Evolutionary conservation across 2,113 vertebrate genomes (phyloP).

Genomic region (Heterotilapia buettikoferi): DNA sequence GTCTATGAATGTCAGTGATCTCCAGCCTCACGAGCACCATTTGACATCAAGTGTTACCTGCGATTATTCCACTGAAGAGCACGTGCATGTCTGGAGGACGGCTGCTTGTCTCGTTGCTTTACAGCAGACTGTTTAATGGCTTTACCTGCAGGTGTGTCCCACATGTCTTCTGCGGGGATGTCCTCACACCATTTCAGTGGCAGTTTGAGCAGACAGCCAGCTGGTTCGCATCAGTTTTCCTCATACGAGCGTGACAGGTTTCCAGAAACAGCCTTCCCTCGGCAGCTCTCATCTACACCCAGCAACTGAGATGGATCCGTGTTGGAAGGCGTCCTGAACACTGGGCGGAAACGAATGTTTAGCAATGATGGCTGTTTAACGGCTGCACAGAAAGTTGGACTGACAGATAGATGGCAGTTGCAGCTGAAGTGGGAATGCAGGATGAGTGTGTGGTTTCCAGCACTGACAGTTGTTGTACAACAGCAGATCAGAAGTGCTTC

Average conservation of each 20-base stretch:
- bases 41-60: not conserved
- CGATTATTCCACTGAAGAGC: not conserved
- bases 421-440: not conserved
- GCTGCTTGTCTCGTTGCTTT: not conserved
- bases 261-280: not conserved
- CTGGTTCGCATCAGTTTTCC: constrained; percentile 13
- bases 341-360: not conserved
- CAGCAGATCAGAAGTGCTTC: not conserved
- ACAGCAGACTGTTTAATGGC: constrained; percentile 5
- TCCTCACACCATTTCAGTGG: constrained; percentile 11
- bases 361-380: not conserved
- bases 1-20: not conserved
- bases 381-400: not conserved
- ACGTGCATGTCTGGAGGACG: not conserved
- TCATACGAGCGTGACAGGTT: not conserved
- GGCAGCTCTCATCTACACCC: not conserved
- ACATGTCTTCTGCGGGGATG: constrained; percentile 6
- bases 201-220: constrained; percentile 10
- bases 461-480: not conserved
- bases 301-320: not conserved
- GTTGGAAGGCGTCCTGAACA: not conserved
- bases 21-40: not conserved
- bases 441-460: not conserved
- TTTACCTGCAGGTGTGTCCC: constrained; percentile 45
- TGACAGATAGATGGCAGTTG: not conserved